These are phyloP conservation scores for Hemiscyllium ocellatum DNA, from an alignment of 2,113 vertebrate genomes.

Conservation along the genomic window DNA sequence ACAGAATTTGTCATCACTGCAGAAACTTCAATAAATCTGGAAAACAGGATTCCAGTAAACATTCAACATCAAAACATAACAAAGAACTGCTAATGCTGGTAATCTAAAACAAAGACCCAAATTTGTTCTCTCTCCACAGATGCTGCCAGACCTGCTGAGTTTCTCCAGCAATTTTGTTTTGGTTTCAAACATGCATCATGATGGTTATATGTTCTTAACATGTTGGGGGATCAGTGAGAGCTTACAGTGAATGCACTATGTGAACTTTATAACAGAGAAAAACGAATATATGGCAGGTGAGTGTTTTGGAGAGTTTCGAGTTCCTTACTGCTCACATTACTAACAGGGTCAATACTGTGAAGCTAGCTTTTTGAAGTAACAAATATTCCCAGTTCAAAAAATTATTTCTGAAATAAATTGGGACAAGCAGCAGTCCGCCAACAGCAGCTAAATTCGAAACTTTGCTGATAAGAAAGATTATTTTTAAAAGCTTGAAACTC, in stretches of 20 bases:
- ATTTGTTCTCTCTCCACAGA: too few species aligned
- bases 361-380: background rate
- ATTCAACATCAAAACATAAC: too few species aligned
- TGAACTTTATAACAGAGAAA: background rate
- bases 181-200: background rate
- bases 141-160: too few species aligned
- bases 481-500: background rate
- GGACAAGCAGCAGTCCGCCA: background rate
- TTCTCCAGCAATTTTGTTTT: too few species aligned
- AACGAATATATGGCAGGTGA: background rate
- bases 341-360: background rate
- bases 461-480: background rate
- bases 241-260: background rate
- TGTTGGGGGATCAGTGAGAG: background rate
- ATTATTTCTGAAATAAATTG: background rate
- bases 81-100: too few species aligned
- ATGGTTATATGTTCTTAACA: background rate
- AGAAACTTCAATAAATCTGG: background rate
- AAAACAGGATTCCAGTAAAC: background rate
- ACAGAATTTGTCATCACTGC: background rate
- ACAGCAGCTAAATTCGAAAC: background rate
- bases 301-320: background rate
- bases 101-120: too few species aligned
- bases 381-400: background rate
- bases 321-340: background rate